Evolutionary conservation across 37 sponge, comb jelly and placozoan genomes (phyloP), one percentile per base, ranked within the genome.

Genomic region (Agelas oroides): DNA sequence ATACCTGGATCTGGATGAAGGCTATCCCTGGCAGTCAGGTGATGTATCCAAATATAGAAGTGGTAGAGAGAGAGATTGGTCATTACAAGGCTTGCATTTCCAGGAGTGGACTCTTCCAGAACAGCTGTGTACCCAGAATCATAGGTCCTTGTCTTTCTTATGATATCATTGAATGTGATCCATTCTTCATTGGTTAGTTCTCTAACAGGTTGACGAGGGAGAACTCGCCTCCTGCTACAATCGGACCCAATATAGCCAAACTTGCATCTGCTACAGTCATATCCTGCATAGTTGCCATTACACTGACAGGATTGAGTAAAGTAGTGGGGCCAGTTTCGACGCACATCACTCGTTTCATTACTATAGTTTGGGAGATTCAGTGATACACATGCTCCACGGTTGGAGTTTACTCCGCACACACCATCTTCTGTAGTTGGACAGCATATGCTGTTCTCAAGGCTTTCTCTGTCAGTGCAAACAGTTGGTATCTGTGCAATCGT

Each of bases 11-110:
- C 73, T 28, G 2, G 13, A 23, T 21, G 19, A 56, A 58, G 38
- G 41, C 54, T 78, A 24, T 88, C 88, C 40, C 81, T 89, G 19
- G 79, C 89, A 23, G 89, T 84, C 75, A 83, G 83, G 58, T 89
- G 84, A 54, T 89, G 89, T 34, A 78, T 23, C 89, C 89, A 89
- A 18, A 71, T 76, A 23, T 34, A 70, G 46, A 89, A 56, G 17
- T 71, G 74, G 55, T 89, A 89, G 34, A 89, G 79, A 59, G 73
- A 38, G 36, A 75, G 18, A n/a, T 77, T 58, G 19, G 84, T 32
- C 17, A 31, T 69, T 8, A 31, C 19, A 3, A 87, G 65, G 52
- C 57, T 65, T 33, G 59, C n/a, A 17, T 62, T 67, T 53, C 77
- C 77, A 38, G 82, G 82, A 21, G 21, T 21, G 12, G 75, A 34